Conservation (phyloP, 2,797 vertebrate genomes). For the Rhinichthys osculus region DNA sequence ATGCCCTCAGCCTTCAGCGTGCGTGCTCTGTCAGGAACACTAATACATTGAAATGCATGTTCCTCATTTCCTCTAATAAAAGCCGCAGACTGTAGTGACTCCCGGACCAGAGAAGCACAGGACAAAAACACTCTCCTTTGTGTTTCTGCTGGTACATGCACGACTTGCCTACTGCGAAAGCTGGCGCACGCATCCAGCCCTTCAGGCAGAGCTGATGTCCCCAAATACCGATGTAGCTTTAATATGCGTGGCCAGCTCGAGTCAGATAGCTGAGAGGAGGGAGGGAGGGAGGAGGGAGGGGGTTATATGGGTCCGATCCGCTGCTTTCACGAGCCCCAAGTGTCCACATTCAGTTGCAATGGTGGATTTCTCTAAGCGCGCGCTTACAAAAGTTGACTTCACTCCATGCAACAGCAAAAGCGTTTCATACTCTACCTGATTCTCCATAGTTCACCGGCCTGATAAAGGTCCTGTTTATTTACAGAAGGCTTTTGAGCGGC, state of each 20-base stretch:
- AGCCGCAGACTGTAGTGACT: slow-evolving; percentile 40
- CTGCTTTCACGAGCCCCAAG: slow-evolving; percentile 54
- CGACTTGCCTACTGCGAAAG: slow-evolving; percentile 19
- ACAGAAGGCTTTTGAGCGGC: slow-evolving; percentile 80
- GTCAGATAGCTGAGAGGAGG: slow-evolving; percentile 45
- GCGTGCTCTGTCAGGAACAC: slow-evolving; percentile 52
- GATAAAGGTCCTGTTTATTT: slow-evolving; percentile 81
- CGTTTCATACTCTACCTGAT: slow-evolving; percentile 77
- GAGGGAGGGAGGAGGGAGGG: slow-evolving; percentile 20
- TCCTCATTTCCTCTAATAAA: slow-evolving; percentile 58
- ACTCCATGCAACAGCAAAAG: slow-evolving; percentile 56
- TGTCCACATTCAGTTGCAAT: slow-evolving; percentile 67
- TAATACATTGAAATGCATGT: slow-evolving; percentile 72
- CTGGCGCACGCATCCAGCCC: slow-evolving; percentile 22
- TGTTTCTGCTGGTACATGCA: slow-evolving; percentile 35
- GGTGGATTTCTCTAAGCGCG: slow-evolving; percentile 60
- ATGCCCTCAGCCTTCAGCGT: slow-evolving; percentile 73
- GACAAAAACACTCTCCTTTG: slow-evolving; percentile 53
- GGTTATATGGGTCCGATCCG: slow-evolving; percentile 49
- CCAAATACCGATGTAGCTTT: slow-evolving; percentile 55
- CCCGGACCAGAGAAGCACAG: slow-evolving; percentile 21
- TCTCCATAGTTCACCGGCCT: slow-evolving; percentile 82
- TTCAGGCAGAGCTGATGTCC: slow-evolving; percentile 23
- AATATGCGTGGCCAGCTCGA: slow-evolving; percentile 50
- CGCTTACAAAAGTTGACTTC: slow-evolving; percentile 54